phyloP scores from a whole-genome alignment of 2,113 vertebrate species.

The Podilymbus podiceps region DNA sequence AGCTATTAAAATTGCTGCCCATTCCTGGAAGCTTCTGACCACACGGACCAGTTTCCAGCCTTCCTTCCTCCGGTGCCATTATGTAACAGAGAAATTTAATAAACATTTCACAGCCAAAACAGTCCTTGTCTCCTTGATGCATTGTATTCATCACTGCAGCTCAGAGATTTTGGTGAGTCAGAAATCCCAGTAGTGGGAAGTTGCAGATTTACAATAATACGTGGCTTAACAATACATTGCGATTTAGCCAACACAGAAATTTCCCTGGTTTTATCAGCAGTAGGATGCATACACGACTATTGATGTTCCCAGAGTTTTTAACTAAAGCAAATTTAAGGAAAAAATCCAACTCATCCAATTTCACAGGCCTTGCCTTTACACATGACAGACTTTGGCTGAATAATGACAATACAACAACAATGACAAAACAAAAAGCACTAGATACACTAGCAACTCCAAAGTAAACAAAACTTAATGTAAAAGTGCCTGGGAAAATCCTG shows the following conservation, averaged over 20 bases:
- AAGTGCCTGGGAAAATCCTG: background rate
- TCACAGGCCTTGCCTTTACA: background rate
- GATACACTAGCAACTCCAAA: background rate
- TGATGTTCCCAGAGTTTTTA: background rate
- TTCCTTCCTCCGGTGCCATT: conserved; percentile 35
- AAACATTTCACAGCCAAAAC: background rate
- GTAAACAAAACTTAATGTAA: background rate
- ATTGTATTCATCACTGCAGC: background rate
- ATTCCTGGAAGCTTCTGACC: conserved; percentile 45
- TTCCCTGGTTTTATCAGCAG: background rate
- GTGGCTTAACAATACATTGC: background rate
- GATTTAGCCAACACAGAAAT: background rate
- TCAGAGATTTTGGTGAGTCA: conserved; percentile 18
- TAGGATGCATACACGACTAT: background rate
- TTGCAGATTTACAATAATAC: background rate
- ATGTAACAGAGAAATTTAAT: background rate
- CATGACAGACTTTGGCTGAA: background rate
- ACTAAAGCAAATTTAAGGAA: background rate
- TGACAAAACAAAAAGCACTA: background rate
- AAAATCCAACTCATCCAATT: background rate
- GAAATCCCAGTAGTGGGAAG: conserved; percentile 25
- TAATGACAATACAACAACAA: background rate
- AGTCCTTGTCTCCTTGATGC: background rate
- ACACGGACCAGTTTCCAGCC: conserved; percentile 1
- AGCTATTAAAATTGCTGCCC: background rate